Conservation (phyloP, 2,797 vertebrate species). For the Rhabdomys pumilio region DNA sequence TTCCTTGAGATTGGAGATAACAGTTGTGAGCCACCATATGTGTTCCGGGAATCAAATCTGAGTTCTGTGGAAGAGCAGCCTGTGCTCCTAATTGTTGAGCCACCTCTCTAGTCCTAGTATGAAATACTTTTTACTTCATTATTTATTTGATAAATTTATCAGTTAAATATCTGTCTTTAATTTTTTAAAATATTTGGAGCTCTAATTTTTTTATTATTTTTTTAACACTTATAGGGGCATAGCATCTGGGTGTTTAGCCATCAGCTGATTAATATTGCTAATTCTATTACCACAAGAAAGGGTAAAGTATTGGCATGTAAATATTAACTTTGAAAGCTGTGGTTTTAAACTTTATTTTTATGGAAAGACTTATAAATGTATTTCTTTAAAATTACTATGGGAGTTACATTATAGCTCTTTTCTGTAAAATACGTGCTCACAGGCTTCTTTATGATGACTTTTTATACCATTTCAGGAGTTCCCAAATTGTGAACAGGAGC, state of each 20-base stretch:
- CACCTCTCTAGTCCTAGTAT: neutral
- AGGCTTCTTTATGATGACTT: neutral
- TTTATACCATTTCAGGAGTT: neutral
- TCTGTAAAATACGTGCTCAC: neutral
- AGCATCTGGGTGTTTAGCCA: neutral
- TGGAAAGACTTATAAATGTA: neutral
- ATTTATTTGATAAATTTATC: neutral
- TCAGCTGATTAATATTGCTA: neutral
- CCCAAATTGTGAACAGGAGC: neutral
- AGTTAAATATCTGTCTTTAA: constrained; percentile 5
- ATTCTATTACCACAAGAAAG: constrained; percentile 4
- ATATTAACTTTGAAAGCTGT: neutral
- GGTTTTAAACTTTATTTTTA: neutral
- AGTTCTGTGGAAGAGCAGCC: no score
- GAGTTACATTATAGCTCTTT: neutral
- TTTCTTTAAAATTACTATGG: neutral
- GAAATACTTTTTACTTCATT: neutral
- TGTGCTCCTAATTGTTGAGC: neutral
- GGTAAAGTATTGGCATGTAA: neutral
- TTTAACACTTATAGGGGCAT: neutral
- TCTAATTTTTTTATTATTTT: neutral
- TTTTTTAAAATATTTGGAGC: neutral
- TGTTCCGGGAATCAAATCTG: neutral
- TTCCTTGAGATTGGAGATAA: neutral
- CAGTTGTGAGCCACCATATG: neutral